Conservation (phyloP, 1,140 invertebrate species). For the Anastrepha obliqua region DNA sequence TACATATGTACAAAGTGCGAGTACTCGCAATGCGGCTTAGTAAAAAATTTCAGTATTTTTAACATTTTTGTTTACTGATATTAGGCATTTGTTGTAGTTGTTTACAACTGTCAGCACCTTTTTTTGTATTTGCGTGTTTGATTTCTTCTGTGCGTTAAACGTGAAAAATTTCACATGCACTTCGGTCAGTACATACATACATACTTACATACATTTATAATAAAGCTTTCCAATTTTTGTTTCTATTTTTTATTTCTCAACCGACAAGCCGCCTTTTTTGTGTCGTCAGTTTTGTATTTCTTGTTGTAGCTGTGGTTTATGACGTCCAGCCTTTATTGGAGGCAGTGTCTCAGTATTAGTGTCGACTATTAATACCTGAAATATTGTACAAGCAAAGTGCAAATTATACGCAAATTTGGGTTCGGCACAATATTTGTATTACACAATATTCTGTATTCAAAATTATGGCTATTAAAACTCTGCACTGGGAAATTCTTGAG, state of each 20-base stretch:
- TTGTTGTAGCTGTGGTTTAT: neutral
- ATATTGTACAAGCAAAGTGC: too few relatives aligned
- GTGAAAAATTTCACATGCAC: neutral
- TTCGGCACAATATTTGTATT: too few relatives aligned
- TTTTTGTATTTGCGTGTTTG: slow-evolving; percentile 2
- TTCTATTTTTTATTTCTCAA: neutral
- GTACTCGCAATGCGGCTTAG: neutral
- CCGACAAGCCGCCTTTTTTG: neutral
- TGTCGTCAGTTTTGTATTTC: neutral
- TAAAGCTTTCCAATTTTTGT: neutral
- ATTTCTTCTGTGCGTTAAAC: neutral
- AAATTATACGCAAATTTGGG: too few relatives aligned
- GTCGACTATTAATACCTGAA: neutral
- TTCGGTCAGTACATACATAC: neutral
- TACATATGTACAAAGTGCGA: neutral
- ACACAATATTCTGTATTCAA: too few relatives aligned
- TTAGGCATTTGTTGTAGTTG: neutral
- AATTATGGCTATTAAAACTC: too few relatives aligned
- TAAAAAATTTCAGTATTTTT: slow-evolving; percentile 12
- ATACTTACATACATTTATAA: neutral
- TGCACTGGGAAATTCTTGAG: too few relatives aligned
- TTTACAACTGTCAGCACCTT: neutral
- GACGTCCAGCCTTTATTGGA: neutral
- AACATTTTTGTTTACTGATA: too few relatives aligned
- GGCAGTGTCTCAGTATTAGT: neutral